Percentiles rank a stretch among this genome's conserved stretches.
Evolutionary conservation across 2,797 vertebrate species (phyloP).

Genomic region (Leptoclinus maculatus): DNA sequence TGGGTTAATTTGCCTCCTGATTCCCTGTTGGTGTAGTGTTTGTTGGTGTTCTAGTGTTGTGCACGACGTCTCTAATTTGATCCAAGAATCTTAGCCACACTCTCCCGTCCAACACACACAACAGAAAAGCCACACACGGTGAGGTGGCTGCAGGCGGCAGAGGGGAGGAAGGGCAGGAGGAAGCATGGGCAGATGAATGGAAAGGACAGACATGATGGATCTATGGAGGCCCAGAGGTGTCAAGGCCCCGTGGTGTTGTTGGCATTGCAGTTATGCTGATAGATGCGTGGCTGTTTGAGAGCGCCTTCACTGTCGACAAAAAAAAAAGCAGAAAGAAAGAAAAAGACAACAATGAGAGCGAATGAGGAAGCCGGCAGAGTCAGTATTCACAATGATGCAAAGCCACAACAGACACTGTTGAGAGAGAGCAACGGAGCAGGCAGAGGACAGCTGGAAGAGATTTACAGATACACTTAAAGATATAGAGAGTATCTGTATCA

Average conservation of each 20-base stretch:
- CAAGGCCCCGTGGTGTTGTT: constrained; percentile 69
- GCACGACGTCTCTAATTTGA: neutral
- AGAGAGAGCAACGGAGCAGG: constrained; percentile 13
- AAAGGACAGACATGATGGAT: constrained; percentile 70
- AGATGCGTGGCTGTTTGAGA: constrained; percentile 81
- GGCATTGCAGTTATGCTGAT: constrained; percentile 71
- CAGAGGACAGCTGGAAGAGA: constrained; percentile 10
- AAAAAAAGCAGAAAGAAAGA: constrained; percentile 75
- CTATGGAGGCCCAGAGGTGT: constrained; percentile 65
- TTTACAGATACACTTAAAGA: constrained; percentile 18
- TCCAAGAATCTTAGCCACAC: neutral
- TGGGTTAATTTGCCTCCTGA: neutral
- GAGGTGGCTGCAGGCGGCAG: constrained; percentile 27
- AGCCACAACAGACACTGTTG: constrained; percentile 48
- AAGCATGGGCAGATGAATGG: constrained; percentile 58
- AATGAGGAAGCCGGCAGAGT: constrained; percentile 69
- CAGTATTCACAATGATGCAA: constrained; percentile 65
- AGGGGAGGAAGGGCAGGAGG: constrained; percentile 35
- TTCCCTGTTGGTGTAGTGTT: neutral
- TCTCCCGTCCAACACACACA: constrained; percentile 26
- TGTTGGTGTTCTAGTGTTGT: neutral
- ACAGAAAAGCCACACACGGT: constrained; percentile 37
- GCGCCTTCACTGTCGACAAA: constrained; percentile 83
- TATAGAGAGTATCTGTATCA: constrained; percentile 19
- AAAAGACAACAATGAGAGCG: constrained; percentile 78